These are phyloP conservation scores for Drosophila pachea DNA, from an alignment of 1,140 invertebrate genomes.

Conservation along the genomic window DNA sequence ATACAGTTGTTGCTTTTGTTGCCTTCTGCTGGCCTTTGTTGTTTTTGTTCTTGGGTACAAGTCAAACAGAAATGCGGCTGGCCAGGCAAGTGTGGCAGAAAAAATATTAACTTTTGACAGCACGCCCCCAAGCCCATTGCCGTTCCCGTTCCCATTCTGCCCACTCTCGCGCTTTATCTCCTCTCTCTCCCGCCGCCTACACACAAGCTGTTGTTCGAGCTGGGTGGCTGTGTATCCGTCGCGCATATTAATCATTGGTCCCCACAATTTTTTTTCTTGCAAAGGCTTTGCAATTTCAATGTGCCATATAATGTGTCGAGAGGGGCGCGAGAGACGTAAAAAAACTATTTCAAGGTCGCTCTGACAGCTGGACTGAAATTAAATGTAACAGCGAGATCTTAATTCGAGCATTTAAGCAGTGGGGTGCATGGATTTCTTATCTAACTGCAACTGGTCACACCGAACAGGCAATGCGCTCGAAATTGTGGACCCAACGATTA, in stretches of 20 bases:
- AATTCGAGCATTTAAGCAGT: constrained; percentile 38
- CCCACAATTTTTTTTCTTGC: constrained; percentile 25
- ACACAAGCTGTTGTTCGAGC: not conserved
- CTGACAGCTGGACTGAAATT: constrained; percentile 50
- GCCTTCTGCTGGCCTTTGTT: constrained; percentile 19
- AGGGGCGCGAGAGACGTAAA: constrained; percentile 22
- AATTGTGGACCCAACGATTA: not conserved
- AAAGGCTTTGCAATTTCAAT: constrained; percentile 53
- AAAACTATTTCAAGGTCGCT: constrained; percentile 59
- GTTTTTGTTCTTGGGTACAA: constrained; percentile 11
- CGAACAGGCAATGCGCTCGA: not conserved
- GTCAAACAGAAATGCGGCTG: constrained; percentile 35
- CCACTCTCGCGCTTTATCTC: no score
- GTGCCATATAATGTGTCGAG: constrained; percentile 54
- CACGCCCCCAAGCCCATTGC: not conserved
- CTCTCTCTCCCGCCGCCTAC: constrained; percentile 5
- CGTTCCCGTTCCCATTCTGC: not conserved
- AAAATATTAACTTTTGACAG: constrained; percentile 74
- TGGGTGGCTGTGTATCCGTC: constrained; percentile 34
- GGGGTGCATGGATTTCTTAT: not conserved
- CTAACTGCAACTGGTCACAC: not conserved
- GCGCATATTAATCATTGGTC: constrained; percentile 72
- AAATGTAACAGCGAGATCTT: constrained; percentile 35
- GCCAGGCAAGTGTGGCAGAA: constrained; percentile 27
- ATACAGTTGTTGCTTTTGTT: constrained; percentile 53